A percentile compares a stretch with the other conserved stretches of the same genome.
Conservation (phyloP, 2,797 vertebrate genomes). For the Gobionotothen gibberifrons region DNA sequence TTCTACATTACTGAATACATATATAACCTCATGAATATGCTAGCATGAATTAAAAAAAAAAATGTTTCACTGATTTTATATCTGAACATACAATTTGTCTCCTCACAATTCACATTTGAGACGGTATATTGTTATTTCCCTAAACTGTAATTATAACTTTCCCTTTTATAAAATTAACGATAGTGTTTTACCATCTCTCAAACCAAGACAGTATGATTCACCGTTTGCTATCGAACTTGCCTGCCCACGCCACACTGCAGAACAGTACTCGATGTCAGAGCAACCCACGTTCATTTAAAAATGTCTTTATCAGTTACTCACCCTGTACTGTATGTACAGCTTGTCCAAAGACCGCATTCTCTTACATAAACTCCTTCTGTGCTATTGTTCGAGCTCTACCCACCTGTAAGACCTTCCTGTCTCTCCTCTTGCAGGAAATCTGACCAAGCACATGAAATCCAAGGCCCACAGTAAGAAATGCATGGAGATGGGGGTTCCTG, state of each 20-base stretch:
- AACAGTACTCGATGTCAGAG: constrained; percentile 80
- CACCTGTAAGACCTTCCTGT: constrained; percentile 52
- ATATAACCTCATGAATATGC: not conserved
- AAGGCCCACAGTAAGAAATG: constrained; percentile 99
- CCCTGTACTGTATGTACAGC: constrained; percentile 74
- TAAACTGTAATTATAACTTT: constrained; percentile 12
- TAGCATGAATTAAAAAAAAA: not conserved
- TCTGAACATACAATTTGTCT: not conserved
- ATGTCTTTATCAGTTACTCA: constrained; percentile 83
- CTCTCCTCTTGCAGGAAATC: constrained; percentile 88
- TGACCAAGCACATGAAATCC: constrained; percentile 99
- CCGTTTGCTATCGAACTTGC: constrained; percentile 75
- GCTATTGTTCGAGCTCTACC: constrained; percentile 63
- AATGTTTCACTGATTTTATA: not conserved
- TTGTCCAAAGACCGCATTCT: constrained; percentile 64
- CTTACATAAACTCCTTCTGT: constrained; percentile 74
- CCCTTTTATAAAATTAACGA: constrained; percentile 56
- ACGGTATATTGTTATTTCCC: not conserved
- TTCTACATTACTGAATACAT: not conserved
- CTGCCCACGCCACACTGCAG: constrained; percentile 82
- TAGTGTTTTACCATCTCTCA: constrained; percentile 61
- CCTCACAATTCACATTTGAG: not conserved
- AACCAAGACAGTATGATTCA: constrained; percentile 82
- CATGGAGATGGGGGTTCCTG: constrained; percentile 95
- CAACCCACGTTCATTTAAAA: constrained; percentile 85